Evolutionary conservation across 2,113 vertebrate species (phyloP).

Genomic region (Hypocryptadius cinnamomeus): DNA sequence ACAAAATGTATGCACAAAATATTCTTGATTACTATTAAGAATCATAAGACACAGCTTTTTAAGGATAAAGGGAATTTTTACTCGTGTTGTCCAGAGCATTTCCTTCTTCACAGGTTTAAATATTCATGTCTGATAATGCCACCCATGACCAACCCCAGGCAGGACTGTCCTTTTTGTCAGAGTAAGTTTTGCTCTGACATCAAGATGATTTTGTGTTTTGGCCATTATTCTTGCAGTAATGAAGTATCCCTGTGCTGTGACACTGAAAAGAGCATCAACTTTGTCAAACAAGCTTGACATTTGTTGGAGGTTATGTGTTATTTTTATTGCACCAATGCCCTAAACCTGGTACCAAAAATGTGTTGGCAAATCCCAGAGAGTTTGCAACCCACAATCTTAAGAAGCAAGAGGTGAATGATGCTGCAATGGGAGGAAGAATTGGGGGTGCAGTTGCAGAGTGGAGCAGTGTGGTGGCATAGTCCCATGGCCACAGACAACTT

Average conservation of each 20-base stretch:
- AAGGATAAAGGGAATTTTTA: neutral
- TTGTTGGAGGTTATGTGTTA: neutral
- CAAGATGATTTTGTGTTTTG: neutral
- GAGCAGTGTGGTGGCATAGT: neutral
- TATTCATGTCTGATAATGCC: neutral
- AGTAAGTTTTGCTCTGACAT: neutral
- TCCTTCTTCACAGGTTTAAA: neutral
- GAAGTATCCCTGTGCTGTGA: neutral
- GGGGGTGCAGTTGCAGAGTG: neutral
- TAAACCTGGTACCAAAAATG: neutral
- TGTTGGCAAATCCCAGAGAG: neutral
- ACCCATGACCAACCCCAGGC: neutral
- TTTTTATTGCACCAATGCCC: neutral
- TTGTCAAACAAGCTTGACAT: neutral
- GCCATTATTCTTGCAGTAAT: neutral
- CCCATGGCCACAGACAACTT: neutral
- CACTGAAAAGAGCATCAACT: neutral
- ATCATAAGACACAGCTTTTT: neutral
- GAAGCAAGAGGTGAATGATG: neutral
- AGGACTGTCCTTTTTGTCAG: neutral
- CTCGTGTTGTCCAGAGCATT: neutral
- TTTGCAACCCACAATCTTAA: neutral
- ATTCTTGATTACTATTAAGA: neutral
- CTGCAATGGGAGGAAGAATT: neutral
- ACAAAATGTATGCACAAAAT: neutral